Evolutionary conservation across 37 sponge, comb jelly and placozoan genomes (phyloP).

Genomic region (Hormiphora californensis): DNA sequence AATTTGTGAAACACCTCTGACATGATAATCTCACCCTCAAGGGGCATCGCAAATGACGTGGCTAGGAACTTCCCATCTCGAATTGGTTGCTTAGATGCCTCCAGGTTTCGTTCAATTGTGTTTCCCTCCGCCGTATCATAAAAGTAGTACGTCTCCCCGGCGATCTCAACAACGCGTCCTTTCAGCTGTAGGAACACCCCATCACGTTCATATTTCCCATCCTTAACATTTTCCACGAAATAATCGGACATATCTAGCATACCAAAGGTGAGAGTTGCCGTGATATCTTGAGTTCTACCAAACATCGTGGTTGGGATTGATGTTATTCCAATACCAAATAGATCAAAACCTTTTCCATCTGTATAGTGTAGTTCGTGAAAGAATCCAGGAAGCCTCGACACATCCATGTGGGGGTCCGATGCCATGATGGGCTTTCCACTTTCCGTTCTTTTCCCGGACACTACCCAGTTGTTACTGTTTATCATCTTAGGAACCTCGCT

Average conservation of each 20-base stretch:
- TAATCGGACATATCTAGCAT: slow-evolving; percentile 39
- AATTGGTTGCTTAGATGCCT: background rate
- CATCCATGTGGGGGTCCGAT: slow-evolving; percentile 9
- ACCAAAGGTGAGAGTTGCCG: background rate
- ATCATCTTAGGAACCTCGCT: background rate
- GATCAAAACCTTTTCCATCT: background rate
- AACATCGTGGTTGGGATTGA: background rate
- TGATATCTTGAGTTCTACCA: background rate
- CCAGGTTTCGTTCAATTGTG: slow-evolving; percentile 24
- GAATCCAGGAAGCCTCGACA: background rate
- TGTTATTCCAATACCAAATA: background rate
- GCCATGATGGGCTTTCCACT: background rate
- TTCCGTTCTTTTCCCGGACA: background rate
- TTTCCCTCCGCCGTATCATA: background rate
- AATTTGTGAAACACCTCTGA: background rate
- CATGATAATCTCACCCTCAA: background rate
- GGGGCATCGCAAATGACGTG: background rate
- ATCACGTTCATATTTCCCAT: background rate
- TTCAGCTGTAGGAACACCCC: background rate
- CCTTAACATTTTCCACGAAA: background rate
- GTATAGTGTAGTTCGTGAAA: slow-evolving; percentile 11
- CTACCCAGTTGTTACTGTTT: slow-evolving; percentile 21
- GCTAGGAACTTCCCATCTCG: background rate
- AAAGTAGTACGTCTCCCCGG: background rate
- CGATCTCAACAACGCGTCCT: background rate